Percentiles rank a stretch among this genome's conserved stretches.
These are phyloP conservation scores for Pteropus alecto DNA, from an alignment of 2,113 vertebrate species.

Conservation along the genomic window DNA sequence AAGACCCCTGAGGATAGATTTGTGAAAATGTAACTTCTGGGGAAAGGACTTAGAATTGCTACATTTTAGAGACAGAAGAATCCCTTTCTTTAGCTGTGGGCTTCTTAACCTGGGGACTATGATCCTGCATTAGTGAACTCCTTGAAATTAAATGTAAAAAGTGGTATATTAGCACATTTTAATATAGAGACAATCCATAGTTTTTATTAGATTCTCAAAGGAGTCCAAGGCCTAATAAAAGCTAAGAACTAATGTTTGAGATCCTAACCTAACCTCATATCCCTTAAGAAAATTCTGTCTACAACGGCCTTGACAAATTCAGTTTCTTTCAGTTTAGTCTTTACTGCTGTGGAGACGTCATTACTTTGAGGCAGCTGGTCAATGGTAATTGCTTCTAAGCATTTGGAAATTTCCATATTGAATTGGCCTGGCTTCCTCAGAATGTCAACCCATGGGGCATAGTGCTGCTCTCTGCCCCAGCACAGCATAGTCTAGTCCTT, in stretches of 20 bases:
- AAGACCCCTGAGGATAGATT: neutral
- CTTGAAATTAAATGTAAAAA: neutral
- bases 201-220: slow-evolving; percentile 23
- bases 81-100: neutral
- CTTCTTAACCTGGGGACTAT: neutral
- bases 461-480: neutral
- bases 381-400: neutral
- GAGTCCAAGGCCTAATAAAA: neutral
- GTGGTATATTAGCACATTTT: neutral
- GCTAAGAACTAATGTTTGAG: neutral
- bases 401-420: neutral
- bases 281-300: neutral
- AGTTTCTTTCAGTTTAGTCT: neutral
- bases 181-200: neutral
- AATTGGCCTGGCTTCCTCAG: neutral
- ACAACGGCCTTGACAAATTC: neutral
- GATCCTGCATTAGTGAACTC: neutral
- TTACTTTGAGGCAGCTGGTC: neutral
- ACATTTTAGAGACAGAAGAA: neutral
- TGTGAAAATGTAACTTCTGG: neutral
- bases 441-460: neutral
- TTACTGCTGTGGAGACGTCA: neutral
- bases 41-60: neutral
- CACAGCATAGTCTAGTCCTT: neutral
- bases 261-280: neutral